Evolutionary conservation across 1,140 invertebrate genomes (phyloP).

Genomic region (Pogonognathellus flavescens): DNA sequence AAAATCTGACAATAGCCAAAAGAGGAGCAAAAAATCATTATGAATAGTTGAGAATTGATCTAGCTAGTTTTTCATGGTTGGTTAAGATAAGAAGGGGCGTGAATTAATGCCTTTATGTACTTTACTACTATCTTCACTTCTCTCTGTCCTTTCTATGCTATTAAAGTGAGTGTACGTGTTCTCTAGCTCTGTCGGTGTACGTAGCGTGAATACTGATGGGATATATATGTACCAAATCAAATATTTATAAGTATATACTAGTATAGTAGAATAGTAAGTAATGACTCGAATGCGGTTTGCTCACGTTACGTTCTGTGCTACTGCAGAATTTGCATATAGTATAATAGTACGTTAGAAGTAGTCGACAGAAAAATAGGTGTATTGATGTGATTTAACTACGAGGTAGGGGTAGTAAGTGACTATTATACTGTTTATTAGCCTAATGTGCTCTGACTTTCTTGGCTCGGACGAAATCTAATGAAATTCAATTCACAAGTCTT

Average conservation of each 20-base stretch:
- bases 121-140: too few species aligned
- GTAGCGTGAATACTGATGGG: background rate
- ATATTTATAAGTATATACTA: too few species aligned
- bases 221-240: too few species aligned
- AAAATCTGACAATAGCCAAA: constrained; percentile 32
- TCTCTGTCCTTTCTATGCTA: background rate
- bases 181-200: too few species aligned
- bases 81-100: constrained; percentile 38
- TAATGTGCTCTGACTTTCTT: constrained; percentile 42
- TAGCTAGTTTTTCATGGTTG: constrained; percentile 35
- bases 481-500: constrained; percentile 31
- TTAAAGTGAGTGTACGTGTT: too few species aligned
- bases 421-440: constrained; percentile 38
- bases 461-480: constrained; percentile 38
- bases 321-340: background rate
- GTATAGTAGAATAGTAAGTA: too few species aligned
- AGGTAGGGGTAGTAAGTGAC: constrained; percentile 16
- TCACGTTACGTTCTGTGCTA: background rate
- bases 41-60: constrained; percentile 32
- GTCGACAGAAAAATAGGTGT: background rate
- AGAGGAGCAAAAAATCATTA: background rate
- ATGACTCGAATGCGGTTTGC: too few species aligned
- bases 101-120: background rate
- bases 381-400: constrained; percentile 25
- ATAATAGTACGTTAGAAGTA: background rate